phyloP scores from a whole-genome alignment of 1,140 invertebrate species.

The Hypsibius dujardini region DNA sequence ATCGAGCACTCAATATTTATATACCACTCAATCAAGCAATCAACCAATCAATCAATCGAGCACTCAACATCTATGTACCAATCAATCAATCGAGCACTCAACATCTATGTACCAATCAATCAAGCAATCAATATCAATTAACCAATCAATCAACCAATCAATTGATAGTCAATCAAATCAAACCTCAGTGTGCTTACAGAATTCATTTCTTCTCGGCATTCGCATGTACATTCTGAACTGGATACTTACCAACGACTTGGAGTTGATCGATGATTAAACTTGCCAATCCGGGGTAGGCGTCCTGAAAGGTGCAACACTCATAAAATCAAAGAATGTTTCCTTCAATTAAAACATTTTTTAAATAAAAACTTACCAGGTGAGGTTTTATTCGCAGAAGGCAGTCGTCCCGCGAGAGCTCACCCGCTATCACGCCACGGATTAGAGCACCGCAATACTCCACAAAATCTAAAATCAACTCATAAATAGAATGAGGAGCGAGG shows the following conservation, averaged over 20 bases:
- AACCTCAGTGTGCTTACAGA: too few relatives aligned
- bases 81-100: too few relatives aligned
- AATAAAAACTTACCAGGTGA: not conserved
- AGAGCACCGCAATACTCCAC: not conserved
- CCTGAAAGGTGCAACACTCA: not conserved
- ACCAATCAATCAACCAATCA: too few relatives aligned
- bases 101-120: too few relatives aligned
- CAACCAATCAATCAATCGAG: too few relatives aligned
- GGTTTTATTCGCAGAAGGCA: not conserved
- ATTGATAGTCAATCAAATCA: too few relatives aligned
- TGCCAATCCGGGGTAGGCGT: not conserved
- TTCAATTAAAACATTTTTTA: not conserved
- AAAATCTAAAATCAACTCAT: not conserved
- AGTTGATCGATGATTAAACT: not conserved
- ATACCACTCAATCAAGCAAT: too few relatives aligned
- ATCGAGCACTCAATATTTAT: too few relatives aligned
- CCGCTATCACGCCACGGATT: not conserved
- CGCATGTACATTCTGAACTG: too few relatives aligned
- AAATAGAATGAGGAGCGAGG: not conserved
- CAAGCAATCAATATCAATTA: too few relatives aligned
- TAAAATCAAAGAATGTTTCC: not conserved
- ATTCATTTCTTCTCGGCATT: too few relatives aligned
- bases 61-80: too few relatives aligned
- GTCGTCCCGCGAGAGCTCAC: not conserved
- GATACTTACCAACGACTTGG: not conserved